Evolutionary conservation across 1,140 invertebrate species (phyloP).

Genomic region (Myzus persicae): DNA sequence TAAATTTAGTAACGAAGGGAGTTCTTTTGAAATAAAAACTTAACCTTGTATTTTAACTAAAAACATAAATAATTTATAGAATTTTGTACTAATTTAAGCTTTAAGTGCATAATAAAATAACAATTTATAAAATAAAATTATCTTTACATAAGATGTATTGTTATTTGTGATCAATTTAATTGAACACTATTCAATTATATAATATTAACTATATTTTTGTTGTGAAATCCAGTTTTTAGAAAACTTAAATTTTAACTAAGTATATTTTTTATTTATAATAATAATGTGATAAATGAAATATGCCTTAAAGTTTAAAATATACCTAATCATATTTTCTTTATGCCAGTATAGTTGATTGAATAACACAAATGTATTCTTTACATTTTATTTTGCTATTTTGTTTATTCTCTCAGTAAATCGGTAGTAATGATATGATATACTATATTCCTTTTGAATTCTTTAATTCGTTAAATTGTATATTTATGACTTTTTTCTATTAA

Average conservation of each 20-base stretch:
- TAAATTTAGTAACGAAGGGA: neutral
- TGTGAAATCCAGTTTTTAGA: neutral
- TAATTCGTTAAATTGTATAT: conserved; percentile 22
- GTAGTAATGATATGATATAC: neutral
- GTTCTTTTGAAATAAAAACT: neutral
- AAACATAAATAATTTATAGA: too few species aligned
- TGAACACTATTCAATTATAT: too few species aligned
- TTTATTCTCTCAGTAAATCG: neutral
- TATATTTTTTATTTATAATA: neutral
- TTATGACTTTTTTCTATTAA: conserved; percentile 15
- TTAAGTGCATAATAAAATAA: neutral
- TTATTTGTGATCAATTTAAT: too few species aligned
- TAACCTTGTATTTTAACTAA: too few species aligned
- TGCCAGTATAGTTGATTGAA: neutral
- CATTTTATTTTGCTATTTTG: neutral
- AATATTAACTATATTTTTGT: neutral
- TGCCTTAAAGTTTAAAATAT: neutral
- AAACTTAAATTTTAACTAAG: neutral
- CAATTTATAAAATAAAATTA: neutral
- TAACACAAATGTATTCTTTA: neutral
- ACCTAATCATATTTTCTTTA: neutral
- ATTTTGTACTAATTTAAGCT: neutral
- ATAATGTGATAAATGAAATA: neutral
- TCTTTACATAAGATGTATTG: neutral
- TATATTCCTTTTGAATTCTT: neutral